These are phyloP conservation scores for Rhabdomys pumilio DNA, from an alignment of 2,797 vertebrate genomes.

Conservation along the genomic window DNA sequence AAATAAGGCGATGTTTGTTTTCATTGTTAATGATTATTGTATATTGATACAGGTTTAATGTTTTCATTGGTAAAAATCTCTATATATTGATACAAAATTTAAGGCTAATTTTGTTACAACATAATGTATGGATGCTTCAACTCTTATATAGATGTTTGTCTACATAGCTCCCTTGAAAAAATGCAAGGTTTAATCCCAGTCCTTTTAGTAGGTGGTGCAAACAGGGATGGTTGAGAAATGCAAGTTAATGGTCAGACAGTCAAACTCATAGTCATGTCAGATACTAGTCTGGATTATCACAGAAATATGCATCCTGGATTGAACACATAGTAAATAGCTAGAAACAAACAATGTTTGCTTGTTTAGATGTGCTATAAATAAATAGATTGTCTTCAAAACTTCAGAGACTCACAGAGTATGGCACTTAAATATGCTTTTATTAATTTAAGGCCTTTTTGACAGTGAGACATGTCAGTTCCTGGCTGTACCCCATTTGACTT, in stretches of 20 bases:
- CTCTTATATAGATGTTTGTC: background rate
- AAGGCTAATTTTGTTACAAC: background rate
- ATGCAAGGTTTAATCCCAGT: background rate
- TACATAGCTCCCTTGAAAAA: background rate
- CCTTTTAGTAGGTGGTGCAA: background rate
- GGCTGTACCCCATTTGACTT: background rate
- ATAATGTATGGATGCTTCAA: background rate
- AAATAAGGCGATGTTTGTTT: background rate
- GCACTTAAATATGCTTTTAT: background rate
- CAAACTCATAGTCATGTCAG: background rate
- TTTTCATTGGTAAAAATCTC: background rate
- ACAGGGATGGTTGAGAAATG: background rate
- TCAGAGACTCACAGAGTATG: background rate
- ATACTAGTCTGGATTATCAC: background rate
- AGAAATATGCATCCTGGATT: background rate
- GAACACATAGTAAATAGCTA: background rate
- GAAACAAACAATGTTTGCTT: background rate
- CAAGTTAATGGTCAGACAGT: background rate
- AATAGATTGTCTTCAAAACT: background rate
- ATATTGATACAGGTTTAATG: background rate
- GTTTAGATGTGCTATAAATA: background rate
- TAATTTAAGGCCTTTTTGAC: background rate
- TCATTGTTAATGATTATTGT: background rate
- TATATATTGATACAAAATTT: background rate
- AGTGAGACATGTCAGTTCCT: background rate